Evolutionary conservation across 2,113 vertebrate species (phyloP).

Genomic region (Pelobates fuscus): DNA sequence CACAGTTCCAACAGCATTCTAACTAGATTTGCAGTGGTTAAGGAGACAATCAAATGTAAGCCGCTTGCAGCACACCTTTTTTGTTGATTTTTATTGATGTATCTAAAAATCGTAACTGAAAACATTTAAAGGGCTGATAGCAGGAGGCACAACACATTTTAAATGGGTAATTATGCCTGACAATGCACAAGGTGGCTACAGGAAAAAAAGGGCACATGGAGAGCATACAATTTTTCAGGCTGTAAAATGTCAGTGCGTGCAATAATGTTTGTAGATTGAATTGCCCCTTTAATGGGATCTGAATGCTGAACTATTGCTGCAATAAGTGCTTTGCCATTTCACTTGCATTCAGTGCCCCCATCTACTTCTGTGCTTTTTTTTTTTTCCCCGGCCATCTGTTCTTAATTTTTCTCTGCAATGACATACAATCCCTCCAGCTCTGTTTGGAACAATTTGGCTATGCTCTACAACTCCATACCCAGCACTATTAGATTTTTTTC

Average conservation of each 20-base stretch:
- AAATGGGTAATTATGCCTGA: background rate
- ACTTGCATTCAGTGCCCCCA: constrained; percentile 21
- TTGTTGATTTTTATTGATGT: too few relatives aligned
- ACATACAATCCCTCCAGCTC: constrained; percentile 36
- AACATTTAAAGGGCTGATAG: background rate
- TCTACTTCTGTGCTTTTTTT: constrained; percentile 32
- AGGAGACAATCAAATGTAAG: too few relatives aligned
- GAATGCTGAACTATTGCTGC: background rate
- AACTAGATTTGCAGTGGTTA: too few relatives aligned
- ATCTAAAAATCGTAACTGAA: background rate
- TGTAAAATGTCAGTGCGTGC: background rate
- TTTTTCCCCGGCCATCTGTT: constrained; percentile 45
- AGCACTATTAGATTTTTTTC: constrained; percentile 19
- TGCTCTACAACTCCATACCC: constrained; percentile 23
- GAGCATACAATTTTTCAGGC: background rate
- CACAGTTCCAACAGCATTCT: too few relatives aligned
- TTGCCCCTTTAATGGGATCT: background rate
- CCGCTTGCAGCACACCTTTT: too few relatives aligned
- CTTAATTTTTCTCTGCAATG: constrained; percentile 31
- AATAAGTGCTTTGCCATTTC: constrained; percentile 14
- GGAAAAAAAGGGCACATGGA: background rate
- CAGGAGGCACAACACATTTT: background rate
- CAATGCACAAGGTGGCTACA: background rate
- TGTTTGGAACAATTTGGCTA: constrained; percentile 38
- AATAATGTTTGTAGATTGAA: background rate